Evolutionary conservation across 2,797 vertebrate genomes (phyloP).

Genomic region (Botia kubotai): DNA sequence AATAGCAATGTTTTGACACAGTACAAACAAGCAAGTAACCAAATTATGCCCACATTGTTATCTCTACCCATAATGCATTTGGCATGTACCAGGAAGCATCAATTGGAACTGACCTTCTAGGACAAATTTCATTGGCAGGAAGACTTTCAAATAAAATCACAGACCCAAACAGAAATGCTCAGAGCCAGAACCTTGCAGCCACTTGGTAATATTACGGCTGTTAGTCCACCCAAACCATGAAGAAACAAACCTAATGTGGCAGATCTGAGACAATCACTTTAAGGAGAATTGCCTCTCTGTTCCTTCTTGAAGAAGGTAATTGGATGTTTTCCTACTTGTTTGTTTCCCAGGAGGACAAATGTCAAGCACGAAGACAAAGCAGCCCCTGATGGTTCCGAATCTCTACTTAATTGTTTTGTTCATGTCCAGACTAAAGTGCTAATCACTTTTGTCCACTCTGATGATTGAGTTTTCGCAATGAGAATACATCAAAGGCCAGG

Average conservation of each 20-base stretch:
- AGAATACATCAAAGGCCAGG: slow-evolving; percentile 24
- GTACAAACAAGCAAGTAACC: neutral
- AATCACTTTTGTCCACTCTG: slow-evolving; percentile 30
- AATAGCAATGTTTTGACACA: neutral
- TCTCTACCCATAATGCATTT: neutral
- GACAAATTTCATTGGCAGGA: slow-evolving; percentile 67
- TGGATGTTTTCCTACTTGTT: slow-evolving; percentile 47
- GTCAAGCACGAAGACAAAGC: slow-evolving; percentile 35
- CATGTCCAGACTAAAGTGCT: slow-evolving; percentile 45
- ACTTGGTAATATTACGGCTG: slow-evolving; percentile 44
- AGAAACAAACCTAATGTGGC: slow-evolving; percentile 64
- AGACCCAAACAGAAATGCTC: slow-evolving; percentile 42
- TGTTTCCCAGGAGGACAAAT: slow-evolving; percentile 44
- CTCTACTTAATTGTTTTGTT: slow-evolving; percentile 46
- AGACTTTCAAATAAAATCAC: slow-evolving; percentile 50
- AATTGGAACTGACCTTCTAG: slow-evolving; percentile 14
- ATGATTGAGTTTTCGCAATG: slow-evolving; percentile 43
- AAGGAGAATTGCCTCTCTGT: slow-evolving; percentile 71
- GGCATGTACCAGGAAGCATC: slow-evolving; percentile 5
- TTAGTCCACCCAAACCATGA: slow-evolving; percentile 43
- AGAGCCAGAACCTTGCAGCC: slow-evolving; percentile 25
- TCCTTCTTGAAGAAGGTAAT: slow-evolving; percentile 51
- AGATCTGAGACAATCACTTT: slow-evolving; percentile 74
- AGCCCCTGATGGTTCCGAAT: slow-evolving; percentile 25
- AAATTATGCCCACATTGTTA: slow-evolving; percentile 22